Percentiles rank a stretch among this genome's conserved stretches.
Evolutionary conservation across 2,888 invertebrate genomes (phyloP).

Genomic region (Dromius quadrimaculatus): DNA sequence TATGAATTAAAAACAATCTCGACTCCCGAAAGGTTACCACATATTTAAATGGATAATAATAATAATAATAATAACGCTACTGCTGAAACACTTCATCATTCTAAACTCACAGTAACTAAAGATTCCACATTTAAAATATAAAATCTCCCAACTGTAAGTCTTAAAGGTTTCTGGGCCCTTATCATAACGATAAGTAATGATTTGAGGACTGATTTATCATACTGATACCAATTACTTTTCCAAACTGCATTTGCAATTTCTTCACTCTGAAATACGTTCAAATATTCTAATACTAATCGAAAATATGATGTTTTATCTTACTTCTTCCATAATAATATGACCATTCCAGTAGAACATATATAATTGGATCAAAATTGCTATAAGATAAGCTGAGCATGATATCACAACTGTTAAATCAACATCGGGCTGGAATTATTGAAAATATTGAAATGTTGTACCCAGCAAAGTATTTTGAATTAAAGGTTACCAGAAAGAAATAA

Average conservation of each 20-base stretch:
- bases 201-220: constrained; percentile 20
- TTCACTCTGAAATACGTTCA: constrained; percentile 26
- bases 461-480: too few species aligned
- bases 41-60: too few species aligned
- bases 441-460: too few species aligned
- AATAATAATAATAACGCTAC: neutral
- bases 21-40: too few species aligned
- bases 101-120: constrained; percentile 31
- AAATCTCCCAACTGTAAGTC: constrained; percentile 34
- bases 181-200: constrained; percentile 23
- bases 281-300: neutral
- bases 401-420: neutral
- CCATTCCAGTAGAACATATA: constrained; percentile 33
- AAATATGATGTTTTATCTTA: constrained; percentile 6
- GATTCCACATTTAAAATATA: constrained; percentile 41
- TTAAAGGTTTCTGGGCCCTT: constrained; percentile 31
- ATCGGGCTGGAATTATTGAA: neutral
- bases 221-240: constrained; percentile 28
- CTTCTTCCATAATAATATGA: constrained; percentile 36
- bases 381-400: constrained; percentile 24
- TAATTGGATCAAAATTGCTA: constrained; percentile 21
- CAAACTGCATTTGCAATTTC: constrained; percentile 28
- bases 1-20: too few species aligned
- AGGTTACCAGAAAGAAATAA: too few species aligned
- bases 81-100: too few species aligned